A percentile compares a stretch with the other conserved stretches of the same genome.
Evolutionary conservation across 64 coral and sea anemone species (phyloP).

Genomic region (Stylophora pistillata): DNA sequence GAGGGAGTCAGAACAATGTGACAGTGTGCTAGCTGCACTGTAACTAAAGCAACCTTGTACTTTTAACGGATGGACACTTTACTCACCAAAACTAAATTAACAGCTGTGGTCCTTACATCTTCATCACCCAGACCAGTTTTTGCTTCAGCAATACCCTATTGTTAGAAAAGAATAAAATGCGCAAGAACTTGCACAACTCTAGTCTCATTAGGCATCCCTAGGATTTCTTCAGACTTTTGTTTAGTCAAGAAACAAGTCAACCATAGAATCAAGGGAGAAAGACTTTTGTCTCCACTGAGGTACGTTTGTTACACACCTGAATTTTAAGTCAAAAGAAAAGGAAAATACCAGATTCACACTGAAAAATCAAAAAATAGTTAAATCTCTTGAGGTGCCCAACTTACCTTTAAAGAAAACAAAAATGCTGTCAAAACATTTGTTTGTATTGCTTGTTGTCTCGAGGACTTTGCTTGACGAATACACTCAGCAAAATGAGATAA

Average conservation of each 20-base stretch:
- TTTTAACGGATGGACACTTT: neutral
- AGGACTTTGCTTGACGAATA: conserved; percentile 91
- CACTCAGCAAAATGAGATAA: conserved; percentile 89
- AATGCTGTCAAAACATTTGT: conserved; percentile 98
- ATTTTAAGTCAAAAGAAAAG: no score
- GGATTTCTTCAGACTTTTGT: no score
- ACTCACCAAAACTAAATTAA: conserved; percentile 93
- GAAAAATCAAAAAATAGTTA: no score
- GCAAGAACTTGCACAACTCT: neutral
- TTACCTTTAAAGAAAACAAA: conserved; percentile 83
- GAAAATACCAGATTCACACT: no score
- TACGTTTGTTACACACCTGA: no score
- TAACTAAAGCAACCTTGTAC: no score
- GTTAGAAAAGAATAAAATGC: neutral
- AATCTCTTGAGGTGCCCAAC: neutral
- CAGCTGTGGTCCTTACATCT: conserved; percentile 91
- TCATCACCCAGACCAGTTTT: conserved; percentile 86
- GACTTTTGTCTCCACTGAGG: no score
- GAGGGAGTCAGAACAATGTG: no score
- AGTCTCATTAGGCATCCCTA: no score
- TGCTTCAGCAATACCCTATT: conserved; percentile 59
- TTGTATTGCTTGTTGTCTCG: conserved; percentile 90
- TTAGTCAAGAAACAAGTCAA: no score
- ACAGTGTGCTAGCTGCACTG: no score
- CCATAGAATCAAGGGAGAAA: no score